phyloP scores from a whole-genome alignment of 2,797 vertebrate species.

The Dryobates pubescens region DNA sequence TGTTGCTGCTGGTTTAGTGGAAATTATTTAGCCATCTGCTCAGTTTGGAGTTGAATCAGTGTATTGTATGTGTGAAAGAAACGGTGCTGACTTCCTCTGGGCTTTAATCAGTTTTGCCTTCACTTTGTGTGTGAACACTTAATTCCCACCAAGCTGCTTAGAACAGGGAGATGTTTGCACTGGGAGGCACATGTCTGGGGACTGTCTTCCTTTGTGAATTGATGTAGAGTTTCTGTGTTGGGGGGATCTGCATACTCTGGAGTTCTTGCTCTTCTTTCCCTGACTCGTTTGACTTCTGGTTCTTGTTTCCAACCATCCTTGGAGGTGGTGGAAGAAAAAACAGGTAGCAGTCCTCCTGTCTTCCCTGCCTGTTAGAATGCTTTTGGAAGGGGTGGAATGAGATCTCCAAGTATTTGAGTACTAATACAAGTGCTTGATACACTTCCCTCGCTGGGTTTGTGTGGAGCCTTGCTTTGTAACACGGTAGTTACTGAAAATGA shows the following conservation, averaged over 20 bases:
- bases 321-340: background rate
- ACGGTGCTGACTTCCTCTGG: background rate
- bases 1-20: background rate
- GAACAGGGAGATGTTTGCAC: background rate
- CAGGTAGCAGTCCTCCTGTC: background rate
- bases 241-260: background rate
- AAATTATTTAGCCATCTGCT: background rate
- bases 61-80: background rate
- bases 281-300: background rate
- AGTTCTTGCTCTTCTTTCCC: background rate
- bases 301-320: background rate
- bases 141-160: background rate
- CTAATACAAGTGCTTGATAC: background rate
- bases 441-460: too few relatives aligned
- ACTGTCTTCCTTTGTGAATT: background rate
- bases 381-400: background rate
- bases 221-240: background rate
- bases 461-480: background rate
- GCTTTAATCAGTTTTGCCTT: background rate
- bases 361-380: background rate
- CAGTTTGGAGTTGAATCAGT: background rate
- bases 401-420: background rate
- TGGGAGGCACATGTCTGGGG: background rate
- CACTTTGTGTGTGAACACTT: background rate
- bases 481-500: accelerated